A percentile compares a stretch with the other conserved stretches of the same genome.
phyloP scores from a whole-genome alignment of 2,113 vertebrate genomes.

The Glaucidium brasilianum region DNA sequence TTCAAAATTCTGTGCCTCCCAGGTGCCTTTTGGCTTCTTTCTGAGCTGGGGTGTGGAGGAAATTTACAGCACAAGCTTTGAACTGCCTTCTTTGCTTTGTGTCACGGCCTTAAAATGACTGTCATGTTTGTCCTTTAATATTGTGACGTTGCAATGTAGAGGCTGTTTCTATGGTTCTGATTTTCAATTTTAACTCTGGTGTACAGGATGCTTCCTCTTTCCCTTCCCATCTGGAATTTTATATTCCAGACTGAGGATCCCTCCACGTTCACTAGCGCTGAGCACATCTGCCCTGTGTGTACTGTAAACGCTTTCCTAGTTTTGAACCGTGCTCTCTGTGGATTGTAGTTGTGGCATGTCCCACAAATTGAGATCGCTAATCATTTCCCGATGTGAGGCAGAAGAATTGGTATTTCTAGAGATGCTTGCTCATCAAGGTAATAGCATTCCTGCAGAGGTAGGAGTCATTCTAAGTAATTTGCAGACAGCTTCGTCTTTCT shows the following conservation, averaged over 20 bases:
- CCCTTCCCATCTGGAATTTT: neutral
- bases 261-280: neutral
- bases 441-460: neutral
- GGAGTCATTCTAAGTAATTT: neutral
- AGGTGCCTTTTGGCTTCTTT: slow-evolving; percentile 15
- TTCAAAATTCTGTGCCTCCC: slow-evolving; percentile 15
- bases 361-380: neutral
- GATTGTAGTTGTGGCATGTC: neutral
- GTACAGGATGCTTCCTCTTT: neutral
- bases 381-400: neutral
- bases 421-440: neutral
- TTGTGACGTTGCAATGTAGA: neutral
- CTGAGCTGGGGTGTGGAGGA: neutral
- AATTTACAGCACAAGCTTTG: neutral
- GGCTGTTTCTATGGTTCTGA: neutral
- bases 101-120: neutral
- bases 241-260: neutral
- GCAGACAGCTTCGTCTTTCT: neutral
- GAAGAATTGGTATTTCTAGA: neutral
- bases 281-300: neutral
- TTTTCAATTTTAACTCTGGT: neutral
- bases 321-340: neutral
- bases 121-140: neutral
- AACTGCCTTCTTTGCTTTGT: slow-evolving; percentile 2
- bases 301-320: neutral